These are phyloP conservation scores for Hirtodrosophila cameraria DNA, from an alignment of 2,888 invertebrate species.

Conservation along the genomic window DNA sequence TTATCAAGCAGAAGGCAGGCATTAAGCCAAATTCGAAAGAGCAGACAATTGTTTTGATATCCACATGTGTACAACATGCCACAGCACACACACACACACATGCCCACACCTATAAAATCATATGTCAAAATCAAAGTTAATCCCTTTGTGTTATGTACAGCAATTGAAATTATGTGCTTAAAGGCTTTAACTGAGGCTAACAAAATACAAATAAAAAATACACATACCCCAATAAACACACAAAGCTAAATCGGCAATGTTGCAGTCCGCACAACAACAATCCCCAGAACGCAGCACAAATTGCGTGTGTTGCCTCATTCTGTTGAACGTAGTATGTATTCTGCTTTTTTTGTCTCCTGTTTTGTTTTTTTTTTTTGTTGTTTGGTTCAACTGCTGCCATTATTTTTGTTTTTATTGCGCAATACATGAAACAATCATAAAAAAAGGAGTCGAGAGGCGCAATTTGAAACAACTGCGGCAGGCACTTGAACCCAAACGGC, in stretches of 20 bases:
- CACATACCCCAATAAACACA: neutral
- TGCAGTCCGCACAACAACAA: too few species aligned
- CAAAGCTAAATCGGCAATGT: conserved; percentile 51
- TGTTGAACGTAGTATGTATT: conserved; percentile 11
- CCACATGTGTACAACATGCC: conserved; percentile 7
- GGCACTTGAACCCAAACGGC: conserved; percentile 67
- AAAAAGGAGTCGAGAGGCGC: conserved; percentile 56
- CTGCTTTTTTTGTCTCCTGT: conserved; percentile 5
- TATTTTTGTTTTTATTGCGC: conserved; percentile 75
- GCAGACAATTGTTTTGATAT: conserved; percentile 26
- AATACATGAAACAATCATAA: conserved; percentile 70
- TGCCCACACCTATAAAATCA: conserved; percentile 54
- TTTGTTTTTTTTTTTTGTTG: conserved; percentile 36
- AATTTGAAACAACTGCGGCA: conserved; percentile 75
- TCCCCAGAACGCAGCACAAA: conserved; percentile 69
- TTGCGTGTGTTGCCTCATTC: conserved; percentile 66
- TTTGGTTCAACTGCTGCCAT: conserved; percentile 61
- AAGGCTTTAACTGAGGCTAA: conserved; percentile 70
- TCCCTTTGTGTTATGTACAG: conserved; percentile 77
- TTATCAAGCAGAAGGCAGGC: conserved; percentile 16
- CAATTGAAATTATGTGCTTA: conserved; percentile 80
- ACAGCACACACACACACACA: conserved; percentile 8
- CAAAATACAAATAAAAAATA: conserved; percentile 55
- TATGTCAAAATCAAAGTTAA: conserved; percentile 79
- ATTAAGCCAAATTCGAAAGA: conserved; percentile 17